phyloP scores from a whole-genome alignment of 2,113 vertebrate genomes.

The Sander vitreus region DNA sequence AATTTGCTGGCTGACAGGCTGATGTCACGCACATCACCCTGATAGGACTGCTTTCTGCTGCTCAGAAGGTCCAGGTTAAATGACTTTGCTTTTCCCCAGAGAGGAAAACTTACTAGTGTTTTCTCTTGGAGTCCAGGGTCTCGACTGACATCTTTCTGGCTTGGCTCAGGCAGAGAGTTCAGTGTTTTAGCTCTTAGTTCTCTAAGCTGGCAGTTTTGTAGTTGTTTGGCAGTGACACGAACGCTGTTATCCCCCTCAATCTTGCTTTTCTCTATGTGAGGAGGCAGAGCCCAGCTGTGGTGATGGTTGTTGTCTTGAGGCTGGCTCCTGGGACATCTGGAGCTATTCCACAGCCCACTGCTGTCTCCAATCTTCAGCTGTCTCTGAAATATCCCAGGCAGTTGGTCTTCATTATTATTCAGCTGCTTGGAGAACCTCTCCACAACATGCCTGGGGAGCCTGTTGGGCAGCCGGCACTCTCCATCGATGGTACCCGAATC shows the following conservation, averaged over 20 bases:
- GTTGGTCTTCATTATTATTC: constrained; percentile 74
- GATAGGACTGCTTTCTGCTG: constrained; percentile 85
- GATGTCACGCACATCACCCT: constrained; percentile 80
- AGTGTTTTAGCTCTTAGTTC: constrained; percentile 70
- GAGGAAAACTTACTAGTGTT: constrained; percentile 57
- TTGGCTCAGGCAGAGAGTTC: constrained; percentile 54
- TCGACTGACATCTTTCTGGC: constrained; percentile 69
- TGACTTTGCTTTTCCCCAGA: constrained; percentile 83
- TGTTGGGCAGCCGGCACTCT: constrained; percentile 75
- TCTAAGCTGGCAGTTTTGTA: constrained; percentile 77
- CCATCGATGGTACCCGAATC: constrained; percentile 46
- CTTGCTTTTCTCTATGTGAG: constrained; percentile 67
- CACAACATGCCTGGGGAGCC: constrained; percentile 81
- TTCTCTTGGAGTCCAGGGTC: constrained; percentile 53
- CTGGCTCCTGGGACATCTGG: constrained; percentile 73
- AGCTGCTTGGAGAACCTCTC: constrained; percentile 84
- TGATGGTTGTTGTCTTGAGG: constrained; percentile 71
- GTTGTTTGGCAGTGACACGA: constrained; percentile 77
- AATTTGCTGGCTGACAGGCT: constrained; percentile 77
- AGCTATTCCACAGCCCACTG: constrained; percentile 62
- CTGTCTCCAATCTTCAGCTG: constrained; percentile 75
- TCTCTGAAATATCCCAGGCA: constrained; percentile 82
- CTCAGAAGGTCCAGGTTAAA: constrained; percentile 81
- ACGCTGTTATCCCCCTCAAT: constrained; percentile 60
- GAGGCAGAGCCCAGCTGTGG: constrained; percentile 70